phyloP scores from a whole-genome alignment of 2,888 invertebrate genomes.

The Cinara cedri region DNA sequence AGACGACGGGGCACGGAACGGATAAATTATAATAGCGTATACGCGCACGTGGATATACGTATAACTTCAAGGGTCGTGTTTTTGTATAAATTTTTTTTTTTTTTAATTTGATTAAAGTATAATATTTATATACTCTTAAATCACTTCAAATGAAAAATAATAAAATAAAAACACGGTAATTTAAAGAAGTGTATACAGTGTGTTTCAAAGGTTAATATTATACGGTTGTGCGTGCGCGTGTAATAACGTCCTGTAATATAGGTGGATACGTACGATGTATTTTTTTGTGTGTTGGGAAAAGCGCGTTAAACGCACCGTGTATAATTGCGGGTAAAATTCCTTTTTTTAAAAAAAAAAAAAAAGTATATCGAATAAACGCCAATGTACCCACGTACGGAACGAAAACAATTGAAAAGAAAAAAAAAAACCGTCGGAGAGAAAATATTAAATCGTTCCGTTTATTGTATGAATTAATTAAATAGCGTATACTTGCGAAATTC shows the following conservation, averaged over 20 bases:
- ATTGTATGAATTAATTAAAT: not conserved
- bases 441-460: not conserved
- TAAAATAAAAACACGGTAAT: slow-evolving; percentile 11
- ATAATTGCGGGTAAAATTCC: slow-evolving; percentile 29
- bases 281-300: slow-evolving; percentile 23
- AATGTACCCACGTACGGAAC: not conserved
- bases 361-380: not conserved
- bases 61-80: not conserved
- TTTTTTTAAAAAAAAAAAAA: not conserved
- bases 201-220: slow-evolving; percentile 24
- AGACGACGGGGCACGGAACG: not conserved
- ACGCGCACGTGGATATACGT: too few species aligned
- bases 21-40: not conserved
- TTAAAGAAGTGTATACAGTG: not conserved
- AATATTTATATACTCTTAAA: slow-evolving; percentile 21
- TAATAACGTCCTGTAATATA: too few species aligned
- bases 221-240: not conserved
- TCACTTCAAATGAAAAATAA: not conserved
- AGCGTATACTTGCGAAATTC: not conserved
- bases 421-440: not conserved
- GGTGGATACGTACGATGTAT: not conserved
- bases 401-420: not conserved
- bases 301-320: slow-evolving; percentile 34
- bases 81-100: not conserved
- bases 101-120: slow-evolving; percentile 18